Base-by-base conservation (phyloP, 1,140 invertebrate species). In the Xylocopa sonorina region DNA sequence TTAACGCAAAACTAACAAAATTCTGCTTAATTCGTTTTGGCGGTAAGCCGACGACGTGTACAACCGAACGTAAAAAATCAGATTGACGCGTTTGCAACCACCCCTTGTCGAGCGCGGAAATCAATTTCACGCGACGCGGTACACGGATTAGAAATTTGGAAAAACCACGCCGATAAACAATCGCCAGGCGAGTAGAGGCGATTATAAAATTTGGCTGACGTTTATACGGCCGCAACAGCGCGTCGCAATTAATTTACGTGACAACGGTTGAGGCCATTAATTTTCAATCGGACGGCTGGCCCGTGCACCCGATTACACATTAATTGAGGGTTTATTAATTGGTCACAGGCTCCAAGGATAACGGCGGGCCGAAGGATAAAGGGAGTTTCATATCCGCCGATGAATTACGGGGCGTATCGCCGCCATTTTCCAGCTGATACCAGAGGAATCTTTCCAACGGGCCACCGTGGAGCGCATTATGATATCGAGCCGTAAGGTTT, bases 281-380 rank as follows among this genome's bases (percentile, higher is more conserved):
- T 88, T 88, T 85, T 83, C 85, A 84, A 88, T 88, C 75, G 82
- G 43, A 53, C 24, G 57, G n/a, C 75, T 21, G 68, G 38, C 50
- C 71, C 66, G 75, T 67, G 53, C 63, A 64, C 38, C 74, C 78
- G 83, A 87, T 87, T 85, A 83, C 72, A 78, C 85, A 78, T 88
- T 88, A 84, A 87, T 88, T 81, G 85, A 64, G 72, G 85, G 79
- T 81, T 83, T 83, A 84, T 86, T 88, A 88, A 88, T 88, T 85
- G 84, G 80, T 74, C 53, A 48, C 80, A 62, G 74, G 60, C 62
- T 29, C 57, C 83, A 69, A 84, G 68, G 83, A 85, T 85, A 81
- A 84, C 72, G 41, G 48, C 21, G 6, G n/a, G 9, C 7, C 67
- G 67, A 75, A 64, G 80, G 71, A 51, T 75, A 75, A 78, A 78